Base-by-base conservation (phyloP, 2,888 invertebrate genomes). In the Drosophila cyrtoloma region DNA sequence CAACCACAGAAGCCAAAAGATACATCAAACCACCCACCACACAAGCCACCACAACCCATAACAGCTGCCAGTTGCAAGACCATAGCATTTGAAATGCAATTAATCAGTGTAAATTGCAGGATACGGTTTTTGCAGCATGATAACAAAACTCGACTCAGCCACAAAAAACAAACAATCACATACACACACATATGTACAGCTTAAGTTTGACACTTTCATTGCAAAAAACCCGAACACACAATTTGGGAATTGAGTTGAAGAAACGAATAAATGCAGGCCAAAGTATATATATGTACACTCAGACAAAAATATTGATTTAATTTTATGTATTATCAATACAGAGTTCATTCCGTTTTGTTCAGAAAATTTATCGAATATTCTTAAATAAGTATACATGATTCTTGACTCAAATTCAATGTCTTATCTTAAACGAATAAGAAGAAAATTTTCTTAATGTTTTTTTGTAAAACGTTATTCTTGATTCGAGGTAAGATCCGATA, bases 31-130 rank as follows among this genome's bases (percentile, higher is more conserved):
- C 32, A 10, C 19, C 9, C 59, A 10, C 1, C 16, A 19, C 7
- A 4, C 59, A 37, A 44, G 44, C 19, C n/a, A n/a, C n/a, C n/a
- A n/a, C n/a, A 28, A 9, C 19, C 28, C 37, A 37, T 14, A 50
- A 5, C 64, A 68, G 70, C 68, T 68, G 69, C 58, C 71, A 70
- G 52, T 50, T 72, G 66, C 75, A 78, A 73, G 68, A 71, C 66
- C 74, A 69, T 64, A 75, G 39, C 83, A 86, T 88, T 89, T 86
- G 76, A 86, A 87, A 87, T 84, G 86, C 90, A 87, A 87, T 87
- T 87, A 87, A 86, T 87, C 86, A 87, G 82, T 75, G 77, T 75
- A 82, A 76, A 86, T 80, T 72, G 75, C 72, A 72, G 66, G 60
- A 58, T 62, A 75, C 70, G 69, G 71, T 72, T 80, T 58, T 67